Conservation (phyloP, 37 sponge, comb jelly and placozoan species). For the Geodia barretti region DNA sequence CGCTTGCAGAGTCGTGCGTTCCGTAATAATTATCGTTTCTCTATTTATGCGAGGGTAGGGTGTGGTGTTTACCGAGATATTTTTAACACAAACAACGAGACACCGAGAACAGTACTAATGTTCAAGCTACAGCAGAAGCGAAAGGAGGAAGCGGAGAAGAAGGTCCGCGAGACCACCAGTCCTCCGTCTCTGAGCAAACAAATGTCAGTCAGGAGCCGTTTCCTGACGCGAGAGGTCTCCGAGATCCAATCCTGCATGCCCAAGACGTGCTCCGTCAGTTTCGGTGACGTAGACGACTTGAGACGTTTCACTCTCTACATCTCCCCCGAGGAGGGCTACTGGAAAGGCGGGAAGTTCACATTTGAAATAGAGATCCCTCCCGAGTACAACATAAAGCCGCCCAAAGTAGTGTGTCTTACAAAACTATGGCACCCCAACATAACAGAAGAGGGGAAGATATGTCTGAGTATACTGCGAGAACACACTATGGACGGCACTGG, state of each 20-base stretch:
- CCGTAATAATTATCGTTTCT: no score
- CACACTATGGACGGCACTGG: constrained; percentile 76
- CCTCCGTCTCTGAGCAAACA: constrained; percentile 41
- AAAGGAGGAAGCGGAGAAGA: constrained; percentile 59
- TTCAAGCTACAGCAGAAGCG: constrained; percentile 78
- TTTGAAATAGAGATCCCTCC: constrained; percentile 62
- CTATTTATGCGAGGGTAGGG: no score
- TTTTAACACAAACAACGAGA: no score
- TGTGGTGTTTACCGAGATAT: no score
- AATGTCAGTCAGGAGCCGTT: constrained; percentile 69
- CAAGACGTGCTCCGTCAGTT: constrained; percentile 51
- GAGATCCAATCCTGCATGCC: constrained; percentile 55
- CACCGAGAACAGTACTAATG: constrained; percentile 26
- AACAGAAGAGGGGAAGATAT: constrained; percentile 80
- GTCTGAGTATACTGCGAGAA: constrained; percentile 80
- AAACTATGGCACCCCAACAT: constrained; percentile 89
- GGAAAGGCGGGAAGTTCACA: constrained; percentile 74
- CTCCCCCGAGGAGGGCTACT: constrained; percentile 78
- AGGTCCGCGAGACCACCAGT: constrained; percentile 19
- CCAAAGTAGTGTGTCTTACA: constrained; percentile 55
- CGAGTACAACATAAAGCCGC: constrained; percentile 82
- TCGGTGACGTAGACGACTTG: constrained; percentile 71
- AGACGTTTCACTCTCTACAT: constrained; percentile 60
- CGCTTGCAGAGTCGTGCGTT: no score
- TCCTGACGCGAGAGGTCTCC: constrained; percentile 68